Conservation (phyloP, 2,797 vertebrate species). For the Rhinophrynus dorsalis region DNA sequence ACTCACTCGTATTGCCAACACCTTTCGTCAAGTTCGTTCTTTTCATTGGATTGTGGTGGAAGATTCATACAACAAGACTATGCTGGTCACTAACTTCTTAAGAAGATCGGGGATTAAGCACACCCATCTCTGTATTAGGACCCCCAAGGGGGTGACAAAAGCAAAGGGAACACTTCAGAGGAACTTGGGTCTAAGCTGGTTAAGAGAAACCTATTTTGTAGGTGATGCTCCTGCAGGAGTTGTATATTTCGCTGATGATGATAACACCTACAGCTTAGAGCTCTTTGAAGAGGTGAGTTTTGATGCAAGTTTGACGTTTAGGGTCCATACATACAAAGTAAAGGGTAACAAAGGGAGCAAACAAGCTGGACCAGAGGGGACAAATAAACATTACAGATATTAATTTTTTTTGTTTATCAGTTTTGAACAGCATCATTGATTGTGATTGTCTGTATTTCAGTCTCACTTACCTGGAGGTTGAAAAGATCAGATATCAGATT, state of each 20-base stretch:
- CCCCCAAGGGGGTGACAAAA: slow-evolving; percentile 72
- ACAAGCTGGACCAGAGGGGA: too few relatives aligned
- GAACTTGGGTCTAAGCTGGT: slow-evolving; percentile 77
- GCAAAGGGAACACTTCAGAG: slow-evolving; percentile 77
- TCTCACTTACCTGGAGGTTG: too few relatives aligned
- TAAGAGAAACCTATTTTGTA: slow-evolving; percentile 63
- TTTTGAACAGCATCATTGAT: too few relatives aligned
- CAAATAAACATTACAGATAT: too few relatives aligned
- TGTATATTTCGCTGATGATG: slow-evolving; percentile 94
- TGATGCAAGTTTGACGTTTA: too few relatives aligned
- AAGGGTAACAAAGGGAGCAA: too few relatives aligned
- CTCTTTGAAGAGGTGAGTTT: slow-evolving; percentile 90
- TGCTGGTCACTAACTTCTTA: slow-evolving; percentile 67
- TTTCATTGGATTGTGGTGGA: slow-evolving; percentile 80
- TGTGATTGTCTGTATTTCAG: too few relatives aligned
- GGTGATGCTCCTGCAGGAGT: slow-evolving; percentile 72
- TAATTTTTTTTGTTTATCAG: too few relatives aligned
- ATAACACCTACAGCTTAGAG: slow-evolving; percentile 94
- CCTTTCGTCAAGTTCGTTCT: slow-evolving; percentile 73
- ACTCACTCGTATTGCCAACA: slow-evolving; percentile 74
- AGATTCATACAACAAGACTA: slow-evolving; percentile 67
- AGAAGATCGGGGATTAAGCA: slow-evolving; percentile 65
- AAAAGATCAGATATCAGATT: too few relatives aligned
- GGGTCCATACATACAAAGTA: too few relatives aligned
- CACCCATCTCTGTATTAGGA: slow-evolving; percentile 73